A percentile compares a stretch with the other conserved stretches of the same genome.
Evolutionary conservation across 2,797 vertebrate species (phyloP).

Genomic region (Diplodus puntazzo): DNA sequence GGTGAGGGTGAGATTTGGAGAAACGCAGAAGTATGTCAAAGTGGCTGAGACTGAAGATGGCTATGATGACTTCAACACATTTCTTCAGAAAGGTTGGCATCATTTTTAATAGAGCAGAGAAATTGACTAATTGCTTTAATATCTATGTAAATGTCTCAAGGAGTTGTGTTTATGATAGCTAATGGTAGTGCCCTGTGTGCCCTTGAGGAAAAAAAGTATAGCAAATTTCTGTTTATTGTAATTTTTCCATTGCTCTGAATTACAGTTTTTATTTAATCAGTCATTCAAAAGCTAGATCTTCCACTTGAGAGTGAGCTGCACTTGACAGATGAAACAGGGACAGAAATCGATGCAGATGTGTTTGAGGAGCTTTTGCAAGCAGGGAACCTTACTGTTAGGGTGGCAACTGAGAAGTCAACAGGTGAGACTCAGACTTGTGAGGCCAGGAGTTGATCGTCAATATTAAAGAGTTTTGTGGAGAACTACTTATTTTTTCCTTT

Average conservation of each 20-base stretch:
- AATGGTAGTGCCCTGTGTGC: neutral
- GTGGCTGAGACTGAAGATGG: conserved; percentile 41
- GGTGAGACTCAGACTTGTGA: conserved; percentile 3
- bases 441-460: neutral
- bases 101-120: neutral
- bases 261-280: neutral
- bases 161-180: conserved; percentile 1
- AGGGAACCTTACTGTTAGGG: neutral
- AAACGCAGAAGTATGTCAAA: conserved; percentile 25
- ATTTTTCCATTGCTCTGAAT: neutral
- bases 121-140: too few relatives aligned
- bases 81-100: too few relatives aligned
- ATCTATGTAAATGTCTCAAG: neutral
- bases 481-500: neutral
- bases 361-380: too few relatives aligned
- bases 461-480: neutral
- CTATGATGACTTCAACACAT: conserved; percentile 1
- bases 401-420: conserved; percentile 15
- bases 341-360: too few relatives aligned
- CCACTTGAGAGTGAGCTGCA: too few relatives aligned
- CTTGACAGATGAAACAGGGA: too few relatives aligned
- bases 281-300: conserved; percentile 3
- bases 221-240: neutral
- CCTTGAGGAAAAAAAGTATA: neutral
- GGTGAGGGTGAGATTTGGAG: conserved; percentile 32